Conservation (phyloP, 2,797 vertebrate genomes). For the Semotilus atromaculatus region DNA sequence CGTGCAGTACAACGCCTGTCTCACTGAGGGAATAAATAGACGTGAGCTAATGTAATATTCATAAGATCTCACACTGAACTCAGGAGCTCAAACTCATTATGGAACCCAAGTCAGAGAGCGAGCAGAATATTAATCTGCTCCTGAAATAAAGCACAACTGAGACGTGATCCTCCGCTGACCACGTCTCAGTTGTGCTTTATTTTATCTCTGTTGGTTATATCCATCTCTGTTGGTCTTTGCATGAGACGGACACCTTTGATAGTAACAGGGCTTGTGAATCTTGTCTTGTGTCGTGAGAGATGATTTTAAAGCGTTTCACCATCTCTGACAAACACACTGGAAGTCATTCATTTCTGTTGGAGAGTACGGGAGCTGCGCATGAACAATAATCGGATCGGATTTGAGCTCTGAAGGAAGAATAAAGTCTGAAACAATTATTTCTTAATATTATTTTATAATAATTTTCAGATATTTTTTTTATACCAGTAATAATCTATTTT, state of each 20-base stretch:
- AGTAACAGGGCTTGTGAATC: not conserved
- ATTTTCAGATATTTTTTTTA: not conserved
- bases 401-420: not conserved
- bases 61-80: slow-evolving; percentile 77
- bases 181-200: too few relatives aligned
- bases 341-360: not conserved
- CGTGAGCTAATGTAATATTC: slow-evolving; percentile 70
- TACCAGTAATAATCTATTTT: not conserved
- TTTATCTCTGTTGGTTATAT: too few relatives aligned
- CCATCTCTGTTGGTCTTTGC: not conserved
- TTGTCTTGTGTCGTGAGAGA: not conserved
- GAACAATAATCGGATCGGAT: not conserved
- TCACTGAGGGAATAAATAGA: slow-evolving; percentile 49
- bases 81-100: slow-evolving; percentile 73
- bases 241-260: not conserved
- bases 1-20: not conserved
- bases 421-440: not conserved
- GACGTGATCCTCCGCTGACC: too few relatives aligned
- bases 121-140: slow-evolving; percentile 76
- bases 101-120: slow-evolving; percentile 78
- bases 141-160: not conserved
- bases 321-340: not conserved
- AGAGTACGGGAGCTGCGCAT: not conserved
- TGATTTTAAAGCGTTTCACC: not conserved
- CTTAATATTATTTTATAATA: not conserved